A percentile compares a stretch with the other conserved stretches of the same genome.
phyloP scores from a whole-genome alignment of 2,888 invertebrate genomes.

The Calameuta pallipes region DNA sequence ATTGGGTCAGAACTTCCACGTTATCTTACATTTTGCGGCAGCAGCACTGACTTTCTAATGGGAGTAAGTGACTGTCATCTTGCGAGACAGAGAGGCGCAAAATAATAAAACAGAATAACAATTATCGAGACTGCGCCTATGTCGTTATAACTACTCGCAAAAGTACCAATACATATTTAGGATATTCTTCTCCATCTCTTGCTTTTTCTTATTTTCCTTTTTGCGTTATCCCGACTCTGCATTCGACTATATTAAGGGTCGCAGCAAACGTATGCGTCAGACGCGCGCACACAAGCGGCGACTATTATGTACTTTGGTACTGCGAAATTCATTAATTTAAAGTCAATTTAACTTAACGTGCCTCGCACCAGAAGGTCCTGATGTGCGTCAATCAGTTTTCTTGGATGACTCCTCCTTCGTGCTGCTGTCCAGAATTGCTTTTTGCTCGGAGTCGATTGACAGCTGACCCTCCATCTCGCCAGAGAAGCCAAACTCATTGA shows the following conservation, averaged over 20 bases:
- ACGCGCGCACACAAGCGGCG: not conserved
- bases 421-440: conserved; percentile 14
- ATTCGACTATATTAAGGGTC: not conserved
- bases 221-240: not conserved
- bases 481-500: conserved; percentile 99
- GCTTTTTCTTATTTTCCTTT: not conserved
- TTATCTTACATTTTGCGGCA: not conserved
- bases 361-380: not conserved
- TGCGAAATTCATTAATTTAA: conserved; percentile 1
- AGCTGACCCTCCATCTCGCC: conserved; percentile 84
- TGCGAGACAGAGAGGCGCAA: not conserved
- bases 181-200: not conserved
- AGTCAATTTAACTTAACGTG: conserved; percentile 7
- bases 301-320: conserved; percentile 5
- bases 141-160: not conserved
- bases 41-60: not conserved
- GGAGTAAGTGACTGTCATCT: not conserved
- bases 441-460: conserved; percentile 17
- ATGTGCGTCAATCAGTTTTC: conserved; percentile 26
- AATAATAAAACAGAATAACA: not conserved
- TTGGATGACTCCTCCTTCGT: conserved; percentile 14
- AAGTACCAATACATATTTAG: not conserved
- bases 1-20: not conserved
- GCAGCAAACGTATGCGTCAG: not conserved
- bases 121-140: not conserved